Evolutionary conservation across 2,888 invertebrate genomes (phyloP).

Genomic region (Athrips mouffetella): DNA sequence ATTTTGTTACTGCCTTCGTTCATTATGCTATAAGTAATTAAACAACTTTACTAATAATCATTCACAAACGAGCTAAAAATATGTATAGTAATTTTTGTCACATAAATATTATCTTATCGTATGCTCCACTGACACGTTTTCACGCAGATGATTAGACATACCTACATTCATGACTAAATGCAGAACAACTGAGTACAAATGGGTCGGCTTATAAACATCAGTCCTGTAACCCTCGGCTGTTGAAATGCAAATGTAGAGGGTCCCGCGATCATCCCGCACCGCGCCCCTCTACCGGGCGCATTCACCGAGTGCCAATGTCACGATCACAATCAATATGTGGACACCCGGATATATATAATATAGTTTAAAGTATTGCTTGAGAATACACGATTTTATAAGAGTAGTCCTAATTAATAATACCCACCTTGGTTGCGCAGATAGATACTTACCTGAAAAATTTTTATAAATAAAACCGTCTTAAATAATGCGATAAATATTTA

Average conservation of each 20-base stretch:
- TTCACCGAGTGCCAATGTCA: background rate
- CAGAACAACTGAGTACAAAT: constrained; percentile 17
- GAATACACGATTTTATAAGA: constrained; percentile 44
- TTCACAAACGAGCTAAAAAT: background rate
- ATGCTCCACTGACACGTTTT: constrained; percentile 15
- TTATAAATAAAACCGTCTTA: too few species aligned
- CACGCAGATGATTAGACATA: constrained; percentile 14
- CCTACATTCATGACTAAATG: constrained; percentile 20
- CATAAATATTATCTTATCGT: background rate
- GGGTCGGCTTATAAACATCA: constrained; percentile 13
- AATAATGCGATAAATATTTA: background rate
- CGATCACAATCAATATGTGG: constrained; percentile 3
- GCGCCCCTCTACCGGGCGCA: too few species aligned
- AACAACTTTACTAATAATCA: background rate
- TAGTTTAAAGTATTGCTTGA: constrained; percentile 49
- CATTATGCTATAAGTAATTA: background rate
- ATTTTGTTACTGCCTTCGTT: background rate
- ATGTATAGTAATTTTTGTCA: background rate
- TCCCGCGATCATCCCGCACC: background rate
- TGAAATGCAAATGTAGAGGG: constrained; percentile 21
- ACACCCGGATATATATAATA: constrained; percentile 1
- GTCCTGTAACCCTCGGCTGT: constrained; percentile 14
- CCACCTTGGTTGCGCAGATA: too few species aligned
- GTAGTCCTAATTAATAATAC: too few species aligned
- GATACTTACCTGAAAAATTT: too few species aligned